Percentiles rank a stretch among this genome's conserved stretches.
phyloP scores from a whole-genome alignment of 2,888 invertebrate genomes.

The Cetonia aurata region DNA sequence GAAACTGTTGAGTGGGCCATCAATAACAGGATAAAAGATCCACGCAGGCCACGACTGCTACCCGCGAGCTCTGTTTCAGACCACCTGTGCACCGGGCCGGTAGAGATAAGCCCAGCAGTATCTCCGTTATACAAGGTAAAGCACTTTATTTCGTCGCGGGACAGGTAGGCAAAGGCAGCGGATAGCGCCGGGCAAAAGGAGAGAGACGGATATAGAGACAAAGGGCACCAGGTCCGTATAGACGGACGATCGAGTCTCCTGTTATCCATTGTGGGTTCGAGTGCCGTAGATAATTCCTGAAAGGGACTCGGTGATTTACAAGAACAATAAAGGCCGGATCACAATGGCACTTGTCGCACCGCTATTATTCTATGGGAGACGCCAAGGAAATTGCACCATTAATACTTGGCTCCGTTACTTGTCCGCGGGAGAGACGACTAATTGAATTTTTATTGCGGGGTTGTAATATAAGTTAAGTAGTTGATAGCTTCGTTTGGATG shows the following conservation, averaged over 20 bases:
- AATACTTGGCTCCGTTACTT: not conserved
- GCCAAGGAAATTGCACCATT: not conserved
- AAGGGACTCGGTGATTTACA: slow-evolving; percentile 20
- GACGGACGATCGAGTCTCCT: not conserved
- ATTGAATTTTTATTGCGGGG: too few species aligned
- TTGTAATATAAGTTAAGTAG: too few species aligned
- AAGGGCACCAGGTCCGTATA: slow-evolving; percentile 11
- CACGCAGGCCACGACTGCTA: slow-evolving; percentile 29
- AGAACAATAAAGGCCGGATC: slow-evolving; percentile 31
- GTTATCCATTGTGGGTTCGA: slow-evolving; percentile 17
- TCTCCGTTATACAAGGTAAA: slow-evolving; percentile 40
- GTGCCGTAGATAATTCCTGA: slow-evolving; percentile 27
- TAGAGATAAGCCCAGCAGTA: slow-evolving; percentile 28
- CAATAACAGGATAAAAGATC: slow-evolving; percentile 40
- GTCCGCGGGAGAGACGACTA: not conserved
- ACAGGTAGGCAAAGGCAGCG: slow-evolving; percentile 26
- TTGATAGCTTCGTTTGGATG: too few species aligned
- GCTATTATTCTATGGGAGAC: slow-evolving; percentile 5
- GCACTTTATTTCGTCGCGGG: slow-evolving; percentile 35
- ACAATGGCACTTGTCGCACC: slow-evolving; percentile 33
- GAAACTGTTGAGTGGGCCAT: slow-evolving; percentile 38
- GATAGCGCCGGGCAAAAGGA: slow-evolving; percentile 20
- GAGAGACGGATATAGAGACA: slow-evolving; percentile 8
- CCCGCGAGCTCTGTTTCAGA: slow-evolving; percentile 29
- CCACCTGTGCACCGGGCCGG: slow-evolving; percentile 33